These are phyloP conservation scores for Lepidostoma basale DNA, from an alignment of 1,140 invertebrate genomes.

Conservation along the genomic window DNA sequence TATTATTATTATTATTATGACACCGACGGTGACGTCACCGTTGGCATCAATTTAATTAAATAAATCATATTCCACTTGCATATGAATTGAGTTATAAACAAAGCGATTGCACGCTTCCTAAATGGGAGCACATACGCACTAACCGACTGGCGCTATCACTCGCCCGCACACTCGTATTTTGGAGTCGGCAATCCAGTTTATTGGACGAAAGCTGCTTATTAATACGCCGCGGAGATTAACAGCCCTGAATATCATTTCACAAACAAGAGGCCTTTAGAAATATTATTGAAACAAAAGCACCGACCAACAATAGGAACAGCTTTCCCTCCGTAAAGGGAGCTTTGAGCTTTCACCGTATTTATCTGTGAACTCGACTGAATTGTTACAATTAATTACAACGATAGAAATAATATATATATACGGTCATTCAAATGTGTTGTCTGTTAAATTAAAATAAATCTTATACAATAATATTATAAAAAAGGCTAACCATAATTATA, in stretches of 20 bases:
- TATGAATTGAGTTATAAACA: too few species aligned
- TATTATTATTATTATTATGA: too few species aligned
- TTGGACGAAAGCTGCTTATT: conserved; percentile 32
- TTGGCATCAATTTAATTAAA: too few species aligned
- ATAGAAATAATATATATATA: too few species aligned
- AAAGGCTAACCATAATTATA: too few species aligned
- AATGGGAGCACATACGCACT: neutral
- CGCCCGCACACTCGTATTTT: neutral
- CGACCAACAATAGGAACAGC: conserved; percentile 23
- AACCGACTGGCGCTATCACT: neutral
- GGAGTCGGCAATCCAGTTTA: conserved; percentile 24
- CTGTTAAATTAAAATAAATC: too few species aligned
- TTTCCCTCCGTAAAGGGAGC: neutral
- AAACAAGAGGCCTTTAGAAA: conserved; percentile 35
- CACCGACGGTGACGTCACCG: too few species aligned
- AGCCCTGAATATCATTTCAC: conserved; percentile 38
- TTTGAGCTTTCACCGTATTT: conserved; percentile 3
- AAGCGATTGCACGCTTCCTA: too few species aligned
- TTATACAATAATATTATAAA: too few species aligned
- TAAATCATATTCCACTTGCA: too few species aligned
- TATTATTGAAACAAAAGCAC: conserved; percentile 33
- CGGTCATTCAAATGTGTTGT: too few species aligned
- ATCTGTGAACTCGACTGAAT: conserved; percentile 4
- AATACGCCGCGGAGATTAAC: conserved; percentile 37
- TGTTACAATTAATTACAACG: conserved; percentile 24